Evolutionary conservation across 2,113 vertebrate genomes (phyloP), one percentile per base, ranked within the genome.

Genomic region (Bujurquina vittata): DNA sequence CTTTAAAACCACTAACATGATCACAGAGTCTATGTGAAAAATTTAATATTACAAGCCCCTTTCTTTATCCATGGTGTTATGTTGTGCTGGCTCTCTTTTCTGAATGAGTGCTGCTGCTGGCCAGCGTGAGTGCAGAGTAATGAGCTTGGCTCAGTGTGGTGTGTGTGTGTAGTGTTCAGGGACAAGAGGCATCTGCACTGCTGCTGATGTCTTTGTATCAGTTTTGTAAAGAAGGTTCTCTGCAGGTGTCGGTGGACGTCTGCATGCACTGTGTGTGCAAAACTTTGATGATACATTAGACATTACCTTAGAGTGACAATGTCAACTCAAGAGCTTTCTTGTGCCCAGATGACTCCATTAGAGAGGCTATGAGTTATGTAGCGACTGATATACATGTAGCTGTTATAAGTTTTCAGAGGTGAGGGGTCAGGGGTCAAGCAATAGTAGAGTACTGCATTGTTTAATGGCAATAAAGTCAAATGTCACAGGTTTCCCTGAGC

Each of bases 401-500:
- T 74, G 26, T 72, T 60, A 33, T 18, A 22, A 57, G 58, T 80
- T 84, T 84, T 40, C 72, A 79, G 85, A 80, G 79, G 77, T 80
- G 1, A 74, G 46, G 26, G 65, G 67, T 85, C 79, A 82, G 12
- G 43, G 80, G 69, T 90, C 22, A 77, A 40, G 40, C 35, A 69
- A 23, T 56, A 78, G 56, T 54, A 35, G 74, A 54, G 17, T 46
- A 72, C 31, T 10, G 40, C 46, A 74, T 29, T 84, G 80, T 87
- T 84, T 81, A 67, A 60, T 87, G 83, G 89, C 89, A 91, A 82
- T 57, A 87, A 87, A 88, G 88, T 90, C 82, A 91, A 93, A 92
- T 93, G 93, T 94, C 93, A 89, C 65, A 93, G 88, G 83, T 89
- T 94, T 94, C 91, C 91, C 89, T 91, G 60, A 90, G 91, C 86